Base-by-base conservation (phyloP, 2,888 invertebrate genomes). In the Nematopogon swammerdamellus region DNA sequence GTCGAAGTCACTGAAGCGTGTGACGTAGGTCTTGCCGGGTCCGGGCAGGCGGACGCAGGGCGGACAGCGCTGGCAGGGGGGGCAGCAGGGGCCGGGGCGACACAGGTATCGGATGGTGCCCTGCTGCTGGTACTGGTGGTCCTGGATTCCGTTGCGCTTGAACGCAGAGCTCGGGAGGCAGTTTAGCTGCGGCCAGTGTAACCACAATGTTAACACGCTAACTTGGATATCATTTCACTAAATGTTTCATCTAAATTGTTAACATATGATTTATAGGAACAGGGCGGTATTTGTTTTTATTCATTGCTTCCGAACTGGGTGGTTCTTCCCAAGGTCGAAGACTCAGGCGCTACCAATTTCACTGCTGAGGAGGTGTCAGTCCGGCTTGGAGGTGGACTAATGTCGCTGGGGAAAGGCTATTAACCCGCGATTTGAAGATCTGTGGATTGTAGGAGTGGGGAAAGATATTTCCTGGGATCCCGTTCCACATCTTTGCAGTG, bases 91-190 rank as follows among this genome's bases (percentile, higher is more conserved):
- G 52, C 66, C 68, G 52, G 65, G 56, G 53, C 76, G 72, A 62
- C 80, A 80, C 56, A 80, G 61, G 62, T 80, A 80, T 57, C 80
- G 74, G 56, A 79, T 72, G 49, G 79, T 72, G 51, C 80, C 79
- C 56, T 76, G 76, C 63, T 79, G 76, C 66, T 77, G 76, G 67
- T 65, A 80, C 65, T 80, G 76, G 64, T 68, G 70, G 59, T 80
- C 80, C 57, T 80, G 80, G 53, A 80, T 65, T 36, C 80, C 80
- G 60, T 80, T 80, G 50, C 80, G 71, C 64, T 80, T 80, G 72
- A 77, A 80, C 47, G 80, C 80, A 52, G 80, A 76, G 57, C 76
- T 69, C 54, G 80, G 80, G 53, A 80, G 69, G 59, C 79, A 79
- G 67, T 70, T 72, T 54, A 80, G 70, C 80, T 80, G 60, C 57